Base-by-base conservation (phyloP, 2,888 invertebrate species). In the Philaethria dido region DNA sequence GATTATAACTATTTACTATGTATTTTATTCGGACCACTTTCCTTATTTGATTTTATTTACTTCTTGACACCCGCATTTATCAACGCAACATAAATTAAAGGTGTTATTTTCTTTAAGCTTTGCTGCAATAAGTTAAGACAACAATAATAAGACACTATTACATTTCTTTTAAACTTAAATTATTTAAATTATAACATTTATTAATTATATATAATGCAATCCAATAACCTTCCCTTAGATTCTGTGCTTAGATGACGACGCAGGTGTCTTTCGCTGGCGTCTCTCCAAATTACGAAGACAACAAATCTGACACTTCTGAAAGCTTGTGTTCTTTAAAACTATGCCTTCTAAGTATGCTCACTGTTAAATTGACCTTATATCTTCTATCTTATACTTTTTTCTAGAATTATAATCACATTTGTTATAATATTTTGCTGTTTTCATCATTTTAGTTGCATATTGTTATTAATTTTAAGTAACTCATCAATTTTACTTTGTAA, bases 261-360 rank as follows among this genome's bases (percentile, higher is more conserved):
- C 75, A 72, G 75, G 74, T 74, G 75, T 66, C 57, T 64, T 60
- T 57, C 8, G 29, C 69, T 76, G 73, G 75, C 70, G 22, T 22
- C 62, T 42, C 62, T 72, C 75, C 75, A 75, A 73, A 64, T 71
- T 66, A 69, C 66, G 62, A 62, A 72, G 70, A 67, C 70, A 71
- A 74, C 67, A 69, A 70, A 68, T 70, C 70, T 71, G 67, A 62
- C 63, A 52, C 55, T 55, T 71, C 66, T 67, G 44, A 62, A 67
- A 33, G 62, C 69, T 71, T 61, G 65, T 33, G 50, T 61, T 65
- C 64, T 64, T 67, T 18, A 45, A 59, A 68, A 67, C 57, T 68
- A 62, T 67, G 62, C 44, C 52, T 62, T 67, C 66, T 63, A 44
- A 61, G 50, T 42, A 57, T 55, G 47, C 44, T 68, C 61, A 55